Evolutionary conservation across 2,797 vertebrate genomes (phyloP), one percentile per base, ranked within the genome.

Genomic region (Momotus momota): DNA sequence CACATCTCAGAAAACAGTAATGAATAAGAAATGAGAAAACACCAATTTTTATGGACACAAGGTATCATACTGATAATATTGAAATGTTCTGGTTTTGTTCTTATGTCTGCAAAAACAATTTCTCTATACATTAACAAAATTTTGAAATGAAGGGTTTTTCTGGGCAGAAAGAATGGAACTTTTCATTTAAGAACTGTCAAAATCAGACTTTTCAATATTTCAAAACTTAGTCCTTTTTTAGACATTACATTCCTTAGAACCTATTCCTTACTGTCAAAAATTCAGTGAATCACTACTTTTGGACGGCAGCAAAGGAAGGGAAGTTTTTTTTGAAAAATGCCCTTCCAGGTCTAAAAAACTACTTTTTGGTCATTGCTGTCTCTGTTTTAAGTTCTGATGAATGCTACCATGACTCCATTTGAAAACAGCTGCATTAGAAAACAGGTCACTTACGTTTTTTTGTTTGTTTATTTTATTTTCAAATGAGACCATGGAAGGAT

Each of bases 171-270:
- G 27, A 73, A 64, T n/a, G 45, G 35, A 88, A 64, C 23, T 90
- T 80, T 57, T 84, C 19, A 64, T 93, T 94, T 94, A 70, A 72
- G 72, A 94, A 33, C 83, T 95, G 94, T 94, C 78, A 90, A 90
- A 95, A 93, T 35, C 62, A 81, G 86, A 73, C 64, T 90, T 94
- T 62, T 85, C 57, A 88, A 58, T 88, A 96, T 84, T 96, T 88
- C 49, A 93, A 88, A 92, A 81, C 64, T 52, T 66, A 48, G 23
- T 92, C 43, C 29, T 48, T 73, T 91, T 91, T 93, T 69, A 95
- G 91, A 65, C 7, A 43, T 54, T 79, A 64, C 81, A 71, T 88
- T 88, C 35, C 55, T 81, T 57, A 94, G 86, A 94, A 94, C 31
- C 41, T 67, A 46, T 35, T 91, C 46, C 57, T 80, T 80, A 73